Evolutionary conservation across 2,888 invertebrate genomes (phyloP).

Genomic region (Phyllotreta striolata): DNA sequence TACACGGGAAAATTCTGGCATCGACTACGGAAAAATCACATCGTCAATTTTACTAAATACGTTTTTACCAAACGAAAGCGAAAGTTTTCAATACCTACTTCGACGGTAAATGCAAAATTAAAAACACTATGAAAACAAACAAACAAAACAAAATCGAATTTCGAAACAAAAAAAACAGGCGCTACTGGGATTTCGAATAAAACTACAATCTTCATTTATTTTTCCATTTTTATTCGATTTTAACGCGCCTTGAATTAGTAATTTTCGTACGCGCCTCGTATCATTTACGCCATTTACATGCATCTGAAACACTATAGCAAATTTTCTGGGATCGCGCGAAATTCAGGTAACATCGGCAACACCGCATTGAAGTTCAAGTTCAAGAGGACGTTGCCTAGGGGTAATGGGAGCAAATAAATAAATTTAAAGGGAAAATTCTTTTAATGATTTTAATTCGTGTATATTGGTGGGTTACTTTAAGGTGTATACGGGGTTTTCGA

Average conservation of each 20-base stretch:
- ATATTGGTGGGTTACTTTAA: too few relatives aligned
- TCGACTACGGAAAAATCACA: conserved; percentile 26
- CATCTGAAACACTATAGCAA: too few relatives aligned
- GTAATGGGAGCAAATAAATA: conserved; percentile 7
- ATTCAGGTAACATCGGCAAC: conserved; percentile 19
- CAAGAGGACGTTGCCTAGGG: conserved; percentile 20
- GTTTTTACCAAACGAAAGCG: background rate
- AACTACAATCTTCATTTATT: too few relatives aligned
- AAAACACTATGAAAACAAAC: conserved; percentile 5
- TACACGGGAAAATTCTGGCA: conserved; percentile 41
- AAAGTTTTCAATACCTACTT: background rate
- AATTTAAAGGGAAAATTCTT: background rate
- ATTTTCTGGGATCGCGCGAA: too few relatives aligned
- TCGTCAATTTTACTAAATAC: conserved; percentile 1
- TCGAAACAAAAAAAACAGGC: conserved; percentile 3
- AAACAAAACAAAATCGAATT: conserved; percentile 20
- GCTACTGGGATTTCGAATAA: too few relatives aligned
- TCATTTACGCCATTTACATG: too few relatives aligned
- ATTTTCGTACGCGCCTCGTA: background rate
- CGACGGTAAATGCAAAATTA: background rate
- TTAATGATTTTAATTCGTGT: too few relatives aligned
- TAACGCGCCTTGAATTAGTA: too few relatives aligned
- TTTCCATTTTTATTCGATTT: too few relatives aligned
- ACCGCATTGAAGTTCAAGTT: conserved; percentile 24
- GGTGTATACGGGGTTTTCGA: too few relatives aligned